Evolutionary conservation across 1,140 invertebrate species (phyloP), one percentile per base, ranked within the genome.

Genomic region (Aphelinus certus): DNA sequence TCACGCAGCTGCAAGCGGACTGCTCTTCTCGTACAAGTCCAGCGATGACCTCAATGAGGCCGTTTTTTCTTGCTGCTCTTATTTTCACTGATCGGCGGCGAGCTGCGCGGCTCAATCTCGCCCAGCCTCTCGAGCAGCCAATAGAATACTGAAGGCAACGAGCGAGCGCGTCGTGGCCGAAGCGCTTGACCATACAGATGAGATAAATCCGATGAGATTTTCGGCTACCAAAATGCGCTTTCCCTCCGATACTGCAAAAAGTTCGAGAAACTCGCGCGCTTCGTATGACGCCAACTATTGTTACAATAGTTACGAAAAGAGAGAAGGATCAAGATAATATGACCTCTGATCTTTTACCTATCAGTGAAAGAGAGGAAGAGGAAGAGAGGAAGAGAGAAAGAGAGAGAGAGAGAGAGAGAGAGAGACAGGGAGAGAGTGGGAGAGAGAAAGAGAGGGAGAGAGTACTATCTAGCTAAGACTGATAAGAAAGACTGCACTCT

Each of bases 1-100:
- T 67, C 75, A 77, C 71, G 53, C 53, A 69, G 75, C 65, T 76
- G 73, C 68, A 80, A 83, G 71, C 76, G 73, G 77, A 85, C 83
- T 85, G 81, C 80, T 82, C 84, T 78, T 26, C 26, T 26, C 26
- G 82, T 77, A 69, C 69, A 82, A 86, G 82, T 83, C 81, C 80
- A 81, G 78, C 79, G 84, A 85, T 86, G 83, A 86, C 84, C 84
- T 72, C 71, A 69, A 63, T 64, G 61, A 75, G 51, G 60, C 65
- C 51, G 72, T 68, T 75, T 63, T 75, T 64, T 74, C 57, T 75
- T 75, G 45, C 51, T 69, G 69, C 47, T 26, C 57, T 61, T 75
- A 55, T 64, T 75, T 69, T 69, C 65, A 68, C 64, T 62, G 48
- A 68, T 67, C 55, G 9, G 49, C 57, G 72, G 68, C 68, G 46